Evolutionary conservation across 1,140 invertebrate genomes (phyloP).

Genomic region (Anoplolepis gracilipes): DNA sequence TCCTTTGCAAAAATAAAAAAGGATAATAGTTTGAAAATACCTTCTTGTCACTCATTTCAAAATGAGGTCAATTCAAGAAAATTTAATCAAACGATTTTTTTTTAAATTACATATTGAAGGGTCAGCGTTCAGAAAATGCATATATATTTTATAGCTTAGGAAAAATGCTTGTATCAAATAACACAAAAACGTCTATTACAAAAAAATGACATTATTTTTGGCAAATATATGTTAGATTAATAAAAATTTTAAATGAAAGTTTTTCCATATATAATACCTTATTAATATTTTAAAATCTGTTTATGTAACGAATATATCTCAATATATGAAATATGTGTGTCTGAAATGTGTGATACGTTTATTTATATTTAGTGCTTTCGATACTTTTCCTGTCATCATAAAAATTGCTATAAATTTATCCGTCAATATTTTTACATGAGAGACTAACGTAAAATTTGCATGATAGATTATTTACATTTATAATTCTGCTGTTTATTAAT

Average conservation of each 20-base stretch:
- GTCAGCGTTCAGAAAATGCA: no score
- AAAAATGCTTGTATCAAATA: no score
- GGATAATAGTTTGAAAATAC: no score
- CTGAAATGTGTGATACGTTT: background rate
- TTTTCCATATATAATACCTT: background rate
- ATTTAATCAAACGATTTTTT: no score
- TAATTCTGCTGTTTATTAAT: conserved; percentile 50
- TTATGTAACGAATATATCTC: conserved; percentile 8
- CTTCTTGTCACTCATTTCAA: no score
- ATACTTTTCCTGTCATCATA: background rate
- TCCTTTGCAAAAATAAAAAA: no score
- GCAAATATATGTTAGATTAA: background rate
- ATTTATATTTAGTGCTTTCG: conserved; percentile 39
- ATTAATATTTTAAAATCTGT: background rate
- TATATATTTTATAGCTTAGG: no score
- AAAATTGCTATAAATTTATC: conserved; percentile 56
- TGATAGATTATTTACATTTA: conserved; percentile 62
- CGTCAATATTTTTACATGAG: conserved; percentile 44
- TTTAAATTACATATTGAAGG: no score
- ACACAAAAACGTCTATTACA: no score
- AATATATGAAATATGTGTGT: background rate
- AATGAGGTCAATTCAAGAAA: no score
- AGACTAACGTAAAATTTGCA: conserved; percentile 64
- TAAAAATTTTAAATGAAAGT: conserved; percentile 12
- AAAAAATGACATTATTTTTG: background rate